Percentiles rank a stretch among this genome's conserved stretches.
These are phyloP conservation scores for Aulostomus chinensis DNA, from an alignment of 2,797 vertebrate genomes.

Conservation along the genomic window DNA sequence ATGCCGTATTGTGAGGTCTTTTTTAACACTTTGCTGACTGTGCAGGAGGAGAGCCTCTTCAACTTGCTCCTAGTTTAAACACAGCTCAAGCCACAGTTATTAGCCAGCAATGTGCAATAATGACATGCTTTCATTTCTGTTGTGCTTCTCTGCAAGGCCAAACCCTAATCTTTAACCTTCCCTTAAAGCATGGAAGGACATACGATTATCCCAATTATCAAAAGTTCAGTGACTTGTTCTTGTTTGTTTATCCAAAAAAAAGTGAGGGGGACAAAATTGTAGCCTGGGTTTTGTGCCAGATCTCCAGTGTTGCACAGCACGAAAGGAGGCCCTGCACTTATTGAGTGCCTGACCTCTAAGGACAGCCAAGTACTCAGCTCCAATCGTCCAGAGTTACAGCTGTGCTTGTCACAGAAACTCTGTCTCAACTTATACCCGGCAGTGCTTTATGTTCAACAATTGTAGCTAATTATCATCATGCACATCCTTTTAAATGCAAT, in stretches of 20 bases:
- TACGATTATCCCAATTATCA: neutral
- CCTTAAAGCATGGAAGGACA: neutral
- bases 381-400: constrained; percentile 59
- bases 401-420: constrained; percentile 51
- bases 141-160: neutral
- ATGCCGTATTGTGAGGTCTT: constrained; percentile 30
- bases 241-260: constrained; percentile 19
- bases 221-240: constrained; percentile 6
- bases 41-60: constrained; percentile 19
- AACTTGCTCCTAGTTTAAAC: constrained; percentile 24
- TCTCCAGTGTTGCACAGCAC: constrained; percentile 63
- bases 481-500: too few relatives aligned
- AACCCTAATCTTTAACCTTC: constrained; percentile 1
- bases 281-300: constrained; percentile 43
- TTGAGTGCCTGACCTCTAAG: constrained; percentile 60
- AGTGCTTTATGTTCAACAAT: too few relatives aligned
- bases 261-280: constrained; percentile 9
- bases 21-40: constrained; percentile 49
- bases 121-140: constrained; percentile 1
- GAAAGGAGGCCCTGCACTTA: constrained; percentile 56
- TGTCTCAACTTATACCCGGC: too few relatives aligned
- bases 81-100: constrained; percentile 26
- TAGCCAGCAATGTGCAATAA: constrained; percentile 16
- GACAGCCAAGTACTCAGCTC: constrained; percentile 44
- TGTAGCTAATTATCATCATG: too few relatives aligned